A percentile compares a stretch with the other conserved stretches of the same genome.
Conservation (phyloP, 1,140 invertebrate genomes). For the Pachyrhynchus sulphureomaculatus region DNA sequence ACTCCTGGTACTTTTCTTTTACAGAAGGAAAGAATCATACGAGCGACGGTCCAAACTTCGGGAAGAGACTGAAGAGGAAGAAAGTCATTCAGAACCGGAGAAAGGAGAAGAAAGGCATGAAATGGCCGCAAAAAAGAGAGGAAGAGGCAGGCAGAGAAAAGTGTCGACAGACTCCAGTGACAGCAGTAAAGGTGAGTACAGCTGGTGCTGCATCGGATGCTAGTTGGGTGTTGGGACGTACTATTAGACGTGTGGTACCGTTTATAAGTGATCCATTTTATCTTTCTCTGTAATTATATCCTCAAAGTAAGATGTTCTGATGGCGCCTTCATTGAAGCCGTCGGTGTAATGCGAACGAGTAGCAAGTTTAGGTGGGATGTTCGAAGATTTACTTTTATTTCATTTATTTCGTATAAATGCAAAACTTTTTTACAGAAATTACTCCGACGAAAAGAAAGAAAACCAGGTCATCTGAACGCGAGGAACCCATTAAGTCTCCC, state of each 20-base stretch:
- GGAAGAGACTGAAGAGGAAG: constrained; percentile 32
- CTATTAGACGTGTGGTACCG: too few relatives aligned
- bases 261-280: too few relatives aligned
- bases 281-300: too few relatives aligned
- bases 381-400: neutral
- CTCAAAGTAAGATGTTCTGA: too few relatives aligned
- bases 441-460: constrained; percentile 5
- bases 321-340: too few relatives aligned
- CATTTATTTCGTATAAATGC: constrained; percentile 59
- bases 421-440: neutral
- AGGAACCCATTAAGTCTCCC: neutral
- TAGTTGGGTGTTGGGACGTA: too few relatives aligned
- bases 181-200: neutral
- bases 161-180: constrained; percentile 10
- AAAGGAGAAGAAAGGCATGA: constrained; percentile 42
- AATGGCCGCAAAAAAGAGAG: constrained; percentile 45
- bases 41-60: constrained; percentile 35
- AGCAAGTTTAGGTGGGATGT: neutral
- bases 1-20: neutral
- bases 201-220: too few relatives aligned
- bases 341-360: too few relatives aligned
- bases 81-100: constrained; percentile 15
- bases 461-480: neutral
- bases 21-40: constrained; percentile 30
- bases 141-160: constrained; percentile 33